Conservation (phyloP, 2,113 vertebrate genomes). For the Pseudorasbora parva region DNA sequence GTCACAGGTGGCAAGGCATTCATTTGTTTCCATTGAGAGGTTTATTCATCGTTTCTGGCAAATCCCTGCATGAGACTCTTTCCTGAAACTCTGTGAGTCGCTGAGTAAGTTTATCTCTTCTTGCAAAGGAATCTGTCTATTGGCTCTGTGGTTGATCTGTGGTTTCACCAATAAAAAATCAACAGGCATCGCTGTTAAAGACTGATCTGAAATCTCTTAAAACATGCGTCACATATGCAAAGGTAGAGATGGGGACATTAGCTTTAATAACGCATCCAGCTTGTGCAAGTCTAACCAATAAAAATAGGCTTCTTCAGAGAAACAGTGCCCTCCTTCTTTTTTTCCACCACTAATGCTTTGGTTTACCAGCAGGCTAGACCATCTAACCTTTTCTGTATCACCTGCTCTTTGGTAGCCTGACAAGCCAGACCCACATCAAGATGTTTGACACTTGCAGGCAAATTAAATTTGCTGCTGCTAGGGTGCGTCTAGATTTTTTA, state of each 20-base stretch:
- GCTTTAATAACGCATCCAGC: not conserved
- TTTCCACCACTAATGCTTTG: not conserved
- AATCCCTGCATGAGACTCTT: not conserved
- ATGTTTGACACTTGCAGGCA: too few relatives aligned
- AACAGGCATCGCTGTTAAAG: not conserved
- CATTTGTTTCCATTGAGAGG: not conserved
- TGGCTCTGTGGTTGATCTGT: not conserved
- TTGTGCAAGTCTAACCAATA: not conserved
- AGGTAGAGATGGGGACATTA: not conserved
- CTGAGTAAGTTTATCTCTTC: not conserved
- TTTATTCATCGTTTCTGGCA: not conserved
- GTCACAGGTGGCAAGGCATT: not conserved
- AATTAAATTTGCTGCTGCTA: too few relatives aligned
- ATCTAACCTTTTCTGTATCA: not conserved
- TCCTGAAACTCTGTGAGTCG: not conserved
- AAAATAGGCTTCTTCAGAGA: not conserved
- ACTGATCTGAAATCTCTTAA: not conserved
- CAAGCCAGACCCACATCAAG: too few relatives aligned
- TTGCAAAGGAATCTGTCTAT: not conserved
- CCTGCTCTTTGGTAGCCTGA: too few relatives aligned
- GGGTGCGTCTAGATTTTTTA: too few relatives aligned
- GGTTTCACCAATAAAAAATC: slow-evolving; percentile 2
- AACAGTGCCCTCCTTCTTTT: not conserved
- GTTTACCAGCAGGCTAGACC: not conserved
- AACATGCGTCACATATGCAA: not conserved